Evolutionary conservation across 2,113 vertebrate genomes (phyloP), one percentile per base, ranked within the genome.

Genomic region (Rhinogobius similis): DNA sequence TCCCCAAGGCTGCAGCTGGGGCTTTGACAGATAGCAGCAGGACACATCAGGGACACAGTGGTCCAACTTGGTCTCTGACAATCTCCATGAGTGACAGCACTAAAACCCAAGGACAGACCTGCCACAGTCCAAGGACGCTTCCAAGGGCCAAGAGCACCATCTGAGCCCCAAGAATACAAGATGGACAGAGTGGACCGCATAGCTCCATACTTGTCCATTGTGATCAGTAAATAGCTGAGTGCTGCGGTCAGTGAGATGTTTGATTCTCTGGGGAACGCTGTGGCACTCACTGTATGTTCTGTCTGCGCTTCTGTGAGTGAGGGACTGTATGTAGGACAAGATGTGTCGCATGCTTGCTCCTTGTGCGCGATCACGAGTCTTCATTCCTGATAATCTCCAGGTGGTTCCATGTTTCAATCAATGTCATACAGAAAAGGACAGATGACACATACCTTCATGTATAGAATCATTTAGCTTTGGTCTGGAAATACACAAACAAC

Each of bases 41-140:
- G 70, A 24, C 76, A 71, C 71, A 20, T 73, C 66, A 70, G 58
- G 77, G 44, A 26, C 11, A 14, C 29, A 1, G 20, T 3, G 12
- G 27, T 14, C 21, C 62, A 65, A 67, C 70, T 59, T 13, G 0
- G 48, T 39, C 39, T 39, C 44, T 58, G 72, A 65, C 64, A 78
- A 67, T 72, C 79, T 65, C 73, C 65, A 69, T 67, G 82, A 84
- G 79, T 85, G 82, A 70, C 78, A 64, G 71, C 11, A 1, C 68
- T n/a, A 18, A 67, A 74, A 71, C 11, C 0, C 77, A 66, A 82
- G 79, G 79, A 77, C 83, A 62, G 59, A 67, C 41, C 56, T 67
- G 69, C 52, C 48, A 67, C 64, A 41, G 76, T 61, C 43, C 67
- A 80, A 83, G 74, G 78, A 66, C 27, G 20, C 55, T 65, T 44